Conservation (phyloP, 1,140 invertebrate genomes). For the Charaxes varanes region DNA sequence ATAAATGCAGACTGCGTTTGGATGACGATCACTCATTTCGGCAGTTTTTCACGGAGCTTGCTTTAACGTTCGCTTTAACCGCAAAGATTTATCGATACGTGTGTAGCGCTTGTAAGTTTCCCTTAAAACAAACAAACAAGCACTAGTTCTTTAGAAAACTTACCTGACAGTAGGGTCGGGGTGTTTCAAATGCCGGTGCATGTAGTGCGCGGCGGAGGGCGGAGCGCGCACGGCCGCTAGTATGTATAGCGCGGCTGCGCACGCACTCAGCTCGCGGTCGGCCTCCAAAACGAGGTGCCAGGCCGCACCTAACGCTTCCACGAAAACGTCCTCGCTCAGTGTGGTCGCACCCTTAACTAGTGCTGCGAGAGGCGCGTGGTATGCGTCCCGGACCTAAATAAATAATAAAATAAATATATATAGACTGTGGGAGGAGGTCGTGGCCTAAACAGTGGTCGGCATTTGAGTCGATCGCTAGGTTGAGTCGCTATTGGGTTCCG, state of each 20-base stretch:
- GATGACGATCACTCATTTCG: too few species aligned
- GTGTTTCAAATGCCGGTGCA: slow-evolving; percentile 90
- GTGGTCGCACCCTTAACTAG: slow-evolving; percentile 95
- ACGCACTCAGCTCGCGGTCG: slow-evolving; percentile 84
- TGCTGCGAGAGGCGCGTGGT: slow-evolving; percentile 91
- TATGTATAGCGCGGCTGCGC: slow-evolving; percentile 93
- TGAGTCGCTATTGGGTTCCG: too few species aligned
- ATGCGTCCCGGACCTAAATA: slow-evolving; percentile 86
- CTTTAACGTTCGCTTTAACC: too few species aligned
- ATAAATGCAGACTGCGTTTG: too few species aligned
- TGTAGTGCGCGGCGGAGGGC: slow-evolving; percentile 89
- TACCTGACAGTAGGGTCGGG: slow-evolving; percentile 86
- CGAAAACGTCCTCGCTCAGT: slow-evolving; percentile 90
- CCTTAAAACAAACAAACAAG: too few species aligned
- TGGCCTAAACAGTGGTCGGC: too few species aligned
- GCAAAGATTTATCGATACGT: too few species aligned
- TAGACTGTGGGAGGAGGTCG: too few species aligned
- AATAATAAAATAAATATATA: too few species aligned
- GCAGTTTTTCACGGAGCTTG: too few species aligned
- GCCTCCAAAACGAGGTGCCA: slow-evolving; percentile 95
- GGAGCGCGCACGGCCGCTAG: slow-evolving; percentile 93
- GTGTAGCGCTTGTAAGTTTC: too few species aligned
- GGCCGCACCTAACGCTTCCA: slow-evolving; percentile 90
- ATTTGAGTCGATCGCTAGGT: too few species aligned
- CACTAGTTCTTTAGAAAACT: not conserved